Evolutionary conservation across 2,888 invertebrate species (phyloP).

Genomic region (Mermis nigrescens): DNA sequence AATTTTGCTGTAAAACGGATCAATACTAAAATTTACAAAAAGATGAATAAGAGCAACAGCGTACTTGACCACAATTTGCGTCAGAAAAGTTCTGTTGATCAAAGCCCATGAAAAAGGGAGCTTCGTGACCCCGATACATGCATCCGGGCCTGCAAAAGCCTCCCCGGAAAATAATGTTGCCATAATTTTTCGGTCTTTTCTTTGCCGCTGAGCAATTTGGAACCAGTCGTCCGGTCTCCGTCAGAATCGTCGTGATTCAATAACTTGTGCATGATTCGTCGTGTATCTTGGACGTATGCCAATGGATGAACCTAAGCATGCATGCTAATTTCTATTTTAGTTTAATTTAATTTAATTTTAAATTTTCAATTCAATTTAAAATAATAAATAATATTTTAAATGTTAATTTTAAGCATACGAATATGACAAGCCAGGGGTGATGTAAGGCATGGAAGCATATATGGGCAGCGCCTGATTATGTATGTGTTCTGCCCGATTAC

Average conservation of each 20-base stretch:
- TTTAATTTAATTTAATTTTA: too few species aligned
- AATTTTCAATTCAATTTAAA: too few species aligned
- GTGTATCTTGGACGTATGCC: conserved; percentile 15
- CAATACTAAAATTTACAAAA: too few species aligned
- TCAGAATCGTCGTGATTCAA: conserved; percentile 38
- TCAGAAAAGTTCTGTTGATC: conserved; percentile 28
- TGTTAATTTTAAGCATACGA: too few species aligned
- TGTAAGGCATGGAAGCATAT: too few species aligned
- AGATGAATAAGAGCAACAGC: too few species aligned
- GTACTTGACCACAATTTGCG: conserved; percentile 22
- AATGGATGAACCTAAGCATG: conserved; percentile 26
- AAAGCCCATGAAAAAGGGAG: conserved; percentile 32
- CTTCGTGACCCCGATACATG: conserved; percentile 37
- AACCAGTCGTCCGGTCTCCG: conserved; percentile 35
- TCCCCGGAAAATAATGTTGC: conserved; percentile 28
- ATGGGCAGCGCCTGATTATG: too few species aligned
- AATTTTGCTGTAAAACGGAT: too few species aligned
- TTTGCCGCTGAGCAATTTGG: conserved; percentile 35
- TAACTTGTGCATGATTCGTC: conserved; percentile 23
- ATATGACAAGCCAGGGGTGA: too few species aligned
- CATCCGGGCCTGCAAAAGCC: conserved; percentile 34
- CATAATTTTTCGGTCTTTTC: conserved; percentile 35
- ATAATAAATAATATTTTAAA: too few species aligned
- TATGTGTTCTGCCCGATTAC: too few species aligned
- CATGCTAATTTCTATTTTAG: too few species aligned